phyloP scores from a whole-genome alignment of 2,113 vertebrate species.

The Spea multiplicata region DNA sequence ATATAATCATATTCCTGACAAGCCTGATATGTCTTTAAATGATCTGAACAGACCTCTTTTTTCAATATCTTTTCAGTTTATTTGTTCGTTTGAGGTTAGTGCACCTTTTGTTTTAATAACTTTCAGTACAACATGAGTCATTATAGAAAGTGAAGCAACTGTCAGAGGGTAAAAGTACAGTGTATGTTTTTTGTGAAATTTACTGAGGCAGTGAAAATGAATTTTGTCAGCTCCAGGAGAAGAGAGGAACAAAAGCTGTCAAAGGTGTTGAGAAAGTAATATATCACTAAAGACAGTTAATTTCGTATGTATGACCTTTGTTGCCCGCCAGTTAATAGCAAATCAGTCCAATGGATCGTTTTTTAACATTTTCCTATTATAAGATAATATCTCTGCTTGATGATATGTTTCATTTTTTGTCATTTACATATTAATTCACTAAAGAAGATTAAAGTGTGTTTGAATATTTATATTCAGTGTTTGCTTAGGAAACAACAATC shows the following conservation, averaged over 20 bases:
- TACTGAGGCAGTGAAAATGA: slow-evolving; percentile 49
- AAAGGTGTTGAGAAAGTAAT: slow-evolving; percentile 62
- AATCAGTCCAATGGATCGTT: slow-evolving; percentile 46
- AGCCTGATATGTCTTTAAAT: background rate
- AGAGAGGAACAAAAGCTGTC: slow-evolving; percentile 62
- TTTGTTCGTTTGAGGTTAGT: slow-evolving; percentile 19
- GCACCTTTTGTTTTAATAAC: slow-evolving; percentile 41
- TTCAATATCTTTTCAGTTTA: background rate
- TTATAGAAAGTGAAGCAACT: slow-evolving; percentile 11
- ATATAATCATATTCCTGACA: no score
- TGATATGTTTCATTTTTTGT: background rate
- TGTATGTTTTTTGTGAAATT: slow-evolving; percentile 45
- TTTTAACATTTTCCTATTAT: slow-evolving; percentile 28
- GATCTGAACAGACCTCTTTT: background rate
- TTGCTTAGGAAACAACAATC: background rate
- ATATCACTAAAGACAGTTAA: slow-evolving; percentile 70
- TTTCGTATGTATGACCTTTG: slow-evolving; percentile 60
- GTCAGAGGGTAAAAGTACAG: slow-evolving; percentile 33
- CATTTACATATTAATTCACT: slow-evolving; percentile 27
- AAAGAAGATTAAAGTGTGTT: background rate
- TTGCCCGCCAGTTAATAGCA: slow-evolving; percentile 60
- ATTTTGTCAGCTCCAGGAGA: slow-evolving; percentile 54
- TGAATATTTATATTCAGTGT: background rate
- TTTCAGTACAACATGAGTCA: slow-evolving; percentile 25
- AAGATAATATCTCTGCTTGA: background rate